Conservation (phyloP, 2,888 invertebrate species). For the Kryphioiulus occultus region DNA sequence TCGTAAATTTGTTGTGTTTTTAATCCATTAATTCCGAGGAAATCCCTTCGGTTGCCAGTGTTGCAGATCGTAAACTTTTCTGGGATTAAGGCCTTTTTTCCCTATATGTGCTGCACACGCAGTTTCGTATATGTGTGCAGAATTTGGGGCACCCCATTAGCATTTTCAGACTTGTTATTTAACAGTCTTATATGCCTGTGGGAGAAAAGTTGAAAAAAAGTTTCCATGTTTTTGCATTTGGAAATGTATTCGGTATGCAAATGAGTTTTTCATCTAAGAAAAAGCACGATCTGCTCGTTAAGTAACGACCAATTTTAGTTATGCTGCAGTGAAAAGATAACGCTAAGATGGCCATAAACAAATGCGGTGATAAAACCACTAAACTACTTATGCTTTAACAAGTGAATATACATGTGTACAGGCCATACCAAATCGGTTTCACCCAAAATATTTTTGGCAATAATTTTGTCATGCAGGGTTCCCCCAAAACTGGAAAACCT, state of each 20-base stretch:
- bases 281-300: background rate
- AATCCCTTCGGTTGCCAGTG: constrained; percentile 16
- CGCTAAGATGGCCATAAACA: background rate
- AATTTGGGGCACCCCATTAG: background rate
- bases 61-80: background rate
- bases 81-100: background rate
- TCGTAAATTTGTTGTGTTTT: constrained; percentile 7
- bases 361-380: background rate
- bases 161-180: background rate
- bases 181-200: background rate
- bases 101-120: background rate
- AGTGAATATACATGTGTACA: too few species aligned
- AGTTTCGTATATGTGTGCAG: background rate
- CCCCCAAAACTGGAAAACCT: too few species aligned
- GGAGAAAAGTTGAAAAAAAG: background rate
- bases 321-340: background rate
- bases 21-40: background rate
- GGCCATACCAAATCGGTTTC: too few species aligned
- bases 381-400: too few species aligned
- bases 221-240: background rate
- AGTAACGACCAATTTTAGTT: background rate
- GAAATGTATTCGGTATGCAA: background rate
- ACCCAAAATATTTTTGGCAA: too few species aligned
- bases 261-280: too few species aligned
- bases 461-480: too few species aligned